phyloP scores from a whole-genome alignment of 2,888 invertebrate genomes.

The Lasioglossum zephyrum region DNA sequence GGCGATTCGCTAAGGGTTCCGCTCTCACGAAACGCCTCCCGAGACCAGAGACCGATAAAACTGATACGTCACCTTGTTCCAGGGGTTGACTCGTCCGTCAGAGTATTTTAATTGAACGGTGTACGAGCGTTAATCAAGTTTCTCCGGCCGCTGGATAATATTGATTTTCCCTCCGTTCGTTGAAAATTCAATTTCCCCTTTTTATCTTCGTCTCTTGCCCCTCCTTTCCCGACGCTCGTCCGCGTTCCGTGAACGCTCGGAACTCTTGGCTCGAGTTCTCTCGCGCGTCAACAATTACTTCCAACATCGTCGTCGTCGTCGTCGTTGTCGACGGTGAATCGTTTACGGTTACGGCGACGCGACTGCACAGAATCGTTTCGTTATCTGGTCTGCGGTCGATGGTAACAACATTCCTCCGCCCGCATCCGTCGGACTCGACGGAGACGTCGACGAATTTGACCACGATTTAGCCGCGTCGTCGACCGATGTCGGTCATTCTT shows the following conservation, averaged over 20 bases:
- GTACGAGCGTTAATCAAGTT: slow-evolving; percentile 73
- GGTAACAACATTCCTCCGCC: background rate
- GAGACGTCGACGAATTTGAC: background rate
- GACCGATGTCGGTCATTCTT: background rate
- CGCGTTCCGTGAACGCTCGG: background rate
- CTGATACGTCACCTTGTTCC: slow-evolving; percentile 62
- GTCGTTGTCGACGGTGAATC: background rate
- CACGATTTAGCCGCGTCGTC: background rate
- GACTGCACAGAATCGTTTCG: background rate
- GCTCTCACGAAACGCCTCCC: no score
- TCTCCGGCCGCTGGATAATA: slow-evolving; percentile 69
- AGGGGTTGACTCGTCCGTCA: slow-evolving; percentile 38
- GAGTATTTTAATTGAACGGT: slow-evolving; percentile 73
- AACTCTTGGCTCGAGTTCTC: slow-evolving; percentile 12
- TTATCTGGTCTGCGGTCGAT: background rate
- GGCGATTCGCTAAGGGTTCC: background rate
- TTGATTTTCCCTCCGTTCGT: slow-evolving; percentile 71
- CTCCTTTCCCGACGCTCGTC: background rate
- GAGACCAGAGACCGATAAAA: slow-evolving; percentile 37
- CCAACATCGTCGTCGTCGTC: background rate
- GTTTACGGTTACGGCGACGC: background rate
- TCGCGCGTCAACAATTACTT: background rate
- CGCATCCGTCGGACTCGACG: background rate
- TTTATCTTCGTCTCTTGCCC: slow-evolving; percentile 14
- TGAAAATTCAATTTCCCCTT: slow-evolving; percentile 68